A percentile compares a stretch with the other conserved stretches of the same genome.
Conservation (phyloP, 2,113 vertebrate species). For the Arizona elegans region DNA sequence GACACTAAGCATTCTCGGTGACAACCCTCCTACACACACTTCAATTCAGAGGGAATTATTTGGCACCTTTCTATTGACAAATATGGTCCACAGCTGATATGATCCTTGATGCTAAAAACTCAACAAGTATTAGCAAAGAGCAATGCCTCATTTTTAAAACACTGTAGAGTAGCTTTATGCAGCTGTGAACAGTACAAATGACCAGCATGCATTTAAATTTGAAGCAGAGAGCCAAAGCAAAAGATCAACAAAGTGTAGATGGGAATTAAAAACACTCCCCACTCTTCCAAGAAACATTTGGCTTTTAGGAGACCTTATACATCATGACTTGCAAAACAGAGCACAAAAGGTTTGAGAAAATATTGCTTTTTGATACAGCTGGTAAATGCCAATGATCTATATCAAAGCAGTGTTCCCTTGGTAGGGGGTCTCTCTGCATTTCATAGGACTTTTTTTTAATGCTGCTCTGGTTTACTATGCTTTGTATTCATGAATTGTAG, state of each 20-base stretch:
- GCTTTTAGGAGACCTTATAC: conserved; percentile 36
- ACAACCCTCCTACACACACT: not conserved
- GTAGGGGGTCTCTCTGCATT: conserved; percentile 50
- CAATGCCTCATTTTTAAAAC: not conserved
- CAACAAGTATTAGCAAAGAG: not conserved
- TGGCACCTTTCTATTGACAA: not conserved
- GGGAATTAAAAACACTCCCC: not conserved
- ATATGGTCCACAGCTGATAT: not conserved
- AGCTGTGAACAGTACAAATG: conserved; percentile 8
- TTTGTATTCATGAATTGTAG: not conserved
- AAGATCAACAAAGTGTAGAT: conserved; percentile 1
- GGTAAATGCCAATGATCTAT: conserved; percentile 52
- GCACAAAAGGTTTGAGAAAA: conserved; percentile 52
- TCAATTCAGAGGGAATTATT: not conserved
- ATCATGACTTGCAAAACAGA: conserved; percentile 35
- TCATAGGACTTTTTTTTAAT: not conserved
- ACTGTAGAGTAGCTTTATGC: conserved; percentile 5
- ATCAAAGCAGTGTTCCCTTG: conserved; percentile 36
- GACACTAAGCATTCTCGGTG: not conserved
- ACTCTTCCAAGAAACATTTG: conserved; percentile 22
- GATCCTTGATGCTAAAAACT: not conserved
- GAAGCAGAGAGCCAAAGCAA: conserved; percentile 34
- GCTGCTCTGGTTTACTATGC: conserved; percentile 54
- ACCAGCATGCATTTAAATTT: conserved; percentile 14
- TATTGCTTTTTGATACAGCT: conserved; percentile 56